Base-by-base conservation (phyloP, 2,888 invertebrate species). In the Sepioteuthis lessoniana region DNA sequence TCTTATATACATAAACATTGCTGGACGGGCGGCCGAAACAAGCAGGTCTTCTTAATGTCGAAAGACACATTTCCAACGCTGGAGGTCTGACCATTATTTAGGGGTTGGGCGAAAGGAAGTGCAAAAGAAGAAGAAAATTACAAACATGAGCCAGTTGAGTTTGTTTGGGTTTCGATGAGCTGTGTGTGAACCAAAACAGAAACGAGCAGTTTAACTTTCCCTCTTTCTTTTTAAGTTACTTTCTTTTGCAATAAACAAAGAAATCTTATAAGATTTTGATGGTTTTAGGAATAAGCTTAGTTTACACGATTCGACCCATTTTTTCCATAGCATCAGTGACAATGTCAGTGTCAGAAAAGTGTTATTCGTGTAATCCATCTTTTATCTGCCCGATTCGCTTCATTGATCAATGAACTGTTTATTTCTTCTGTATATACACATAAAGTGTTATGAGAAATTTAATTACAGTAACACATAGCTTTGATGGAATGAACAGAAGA, bases 1-100 rank as follows among this genome's bases (percentile, higher is more conserved):
- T 76, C 76, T 76, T 76, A 76, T n/a, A 76, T 76, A 76, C 76
- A 76, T n/a, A 76, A 76, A 76, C 76, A 76, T 76, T n/a, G n/a
- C 76, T 76, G 76, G 76, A 35, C 76, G 76, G 76, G 76, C n/a
- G 76, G n/a, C n/a, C 76, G 76, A 76, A 76, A 76, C 76, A 76
- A 76, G 35, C 35, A 0, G 19, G 13, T n/a, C n/a, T n/a, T 76
- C 76, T 76, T 76, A 76, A 76, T 76, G 76, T 76, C 76, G 76
- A 76, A 35, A n/a, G n/a, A 7, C 76, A 0, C 10, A 76, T 76
- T 76, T 76, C 76, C 76, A 76, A 16, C 76, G 35, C 76, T 35
- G 76, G 13, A 35, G 76, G 76, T 76, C 35, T 76, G 76, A 35
- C 76, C 35, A 76, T 76, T n/a, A n/a, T n/a, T 76, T 76, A 76